Conservation (phyloP, 2,113 vertebrate species). For the Ploceus nigricollis region DNA sequence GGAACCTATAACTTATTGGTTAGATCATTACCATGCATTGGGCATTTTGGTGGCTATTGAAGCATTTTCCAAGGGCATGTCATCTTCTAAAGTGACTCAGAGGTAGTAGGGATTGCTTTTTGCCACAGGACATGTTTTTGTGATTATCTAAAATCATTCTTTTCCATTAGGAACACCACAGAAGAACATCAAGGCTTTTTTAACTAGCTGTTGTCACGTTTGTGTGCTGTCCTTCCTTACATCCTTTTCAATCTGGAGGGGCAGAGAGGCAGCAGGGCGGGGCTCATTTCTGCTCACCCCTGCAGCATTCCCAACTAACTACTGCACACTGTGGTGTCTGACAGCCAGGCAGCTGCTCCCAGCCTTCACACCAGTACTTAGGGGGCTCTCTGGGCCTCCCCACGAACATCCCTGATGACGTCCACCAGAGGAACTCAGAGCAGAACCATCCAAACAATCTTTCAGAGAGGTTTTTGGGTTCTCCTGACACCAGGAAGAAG, state of each 20-base stretch:
- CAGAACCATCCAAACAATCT: not conserved
- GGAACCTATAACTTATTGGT: constrained; percentile 10
- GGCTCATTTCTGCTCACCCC: not conserved
- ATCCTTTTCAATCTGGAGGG: not conserved
- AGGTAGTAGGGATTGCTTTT: not conserved
- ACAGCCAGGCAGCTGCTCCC: not conserved
- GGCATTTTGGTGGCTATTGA: constrained; percentile 60
- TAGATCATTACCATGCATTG: constrained; percentile 60
- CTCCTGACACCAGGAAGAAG: not conserved
- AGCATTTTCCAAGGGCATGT: constrained; percentile 41
- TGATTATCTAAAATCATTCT: not conserved
- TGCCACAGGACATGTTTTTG: constrained; percentile 2
- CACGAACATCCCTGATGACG: not conserved
- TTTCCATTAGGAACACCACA: not conserved
- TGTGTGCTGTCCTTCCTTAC: not conserved
- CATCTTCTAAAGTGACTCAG: not conserved
- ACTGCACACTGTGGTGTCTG: not conserved
- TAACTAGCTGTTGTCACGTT: not conserved
- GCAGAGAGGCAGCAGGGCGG: not conserved
- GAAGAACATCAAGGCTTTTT: not conserved
- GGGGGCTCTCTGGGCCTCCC: not conserved
- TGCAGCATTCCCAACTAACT: not conserved
- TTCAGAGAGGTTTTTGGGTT: not conserved
- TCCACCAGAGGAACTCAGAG: not conserved
- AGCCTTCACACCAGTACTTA: not conserved